phyloP scores from a whole-genome alignment of 2,113 vertebrate genomes.

The Crotalus tigris region DNA sequence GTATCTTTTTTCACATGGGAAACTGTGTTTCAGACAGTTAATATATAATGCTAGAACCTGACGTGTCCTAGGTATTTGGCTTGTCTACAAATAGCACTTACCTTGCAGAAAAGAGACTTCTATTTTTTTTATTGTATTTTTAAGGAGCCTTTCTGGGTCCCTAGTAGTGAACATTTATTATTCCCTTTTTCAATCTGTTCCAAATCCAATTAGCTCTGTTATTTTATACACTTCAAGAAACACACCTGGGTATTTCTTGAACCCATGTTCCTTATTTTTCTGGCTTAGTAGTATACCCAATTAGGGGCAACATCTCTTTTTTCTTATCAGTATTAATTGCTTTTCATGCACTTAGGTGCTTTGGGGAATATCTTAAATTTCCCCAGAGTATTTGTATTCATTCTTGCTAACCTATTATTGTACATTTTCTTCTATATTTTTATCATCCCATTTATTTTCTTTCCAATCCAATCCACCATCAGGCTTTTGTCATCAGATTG shows the following conservation, averaged over 20 bases:
- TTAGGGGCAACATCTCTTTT: conserved; percentile 38
- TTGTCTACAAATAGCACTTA: background rate
- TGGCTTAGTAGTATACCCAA: conserved; percentile 34
- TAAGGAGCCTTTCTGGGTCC: background rate
- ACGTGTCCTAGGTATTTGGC: background rate
- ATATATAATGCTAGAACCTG: background rate
- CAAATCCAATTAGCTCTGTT: conserved; percentile 30
- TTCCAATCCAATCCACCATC: background rate
- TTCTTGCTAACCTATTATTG: conserved; percentile 8
- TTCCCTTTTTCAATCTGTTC: conserved; percentile 11
- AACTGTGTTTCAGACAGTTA: accelerated
- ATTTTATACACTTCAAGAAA: conserved; percentile 31
- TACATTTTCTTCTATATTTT: background rate
- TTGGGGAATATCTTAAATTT: conserved; percentile 17
- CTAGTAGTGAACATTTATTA: background rate
- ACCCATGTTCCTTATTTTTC: conserved; percentile 14
- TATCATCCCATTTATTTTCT: background rate
- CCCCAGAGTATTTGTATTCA: conserved; percentile 35
- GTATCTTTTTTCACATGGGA: background rate
- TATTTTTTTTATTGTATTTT: background rate
- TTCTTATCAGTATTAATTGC: conserved; percentile 33
- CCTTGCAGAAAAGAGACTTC: background rate
- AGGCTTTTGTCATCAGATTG: background rate
- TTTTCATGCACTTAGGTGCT: accelerated
- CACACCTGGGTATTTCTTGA: conserved; percentile 25